Base-by-base conservation (phyloP, 2,888 invertebrate species). In the Diachrysia chrysitis region DNA sequence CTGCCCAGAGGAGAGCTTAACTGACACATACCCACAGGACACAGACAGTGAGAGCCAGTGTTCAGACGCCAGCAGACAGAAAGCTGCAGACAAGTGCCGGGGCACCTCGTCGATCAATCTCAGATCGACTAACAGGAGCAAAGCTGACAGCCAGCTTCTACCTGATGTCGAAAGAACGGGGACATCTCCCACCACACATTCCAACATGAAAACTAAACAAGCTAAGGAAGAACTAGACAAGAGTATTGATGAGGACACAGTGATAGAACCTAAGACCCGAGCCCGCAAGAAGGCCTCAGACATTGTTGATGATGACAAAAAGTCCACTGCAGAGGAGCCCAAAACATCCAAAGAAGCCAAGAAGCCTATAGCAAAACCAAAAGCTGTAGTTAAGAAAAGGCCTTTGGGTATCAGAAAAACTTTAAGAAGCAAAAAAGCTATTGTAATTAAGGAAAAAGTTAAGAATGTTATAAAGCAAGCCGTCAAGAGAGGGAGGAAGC, bases 201-300 rank as follows among this genome's bases (percentile, higher is more conserved):
- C 94, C 95, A 95, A 90, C 91, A 95, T 95, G 95, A 95, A 95
- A 92, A 95, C 95, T 81, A 95, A 95, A 87, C 95, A 95, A 85
- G 79, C 82, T 67, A 95, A 95, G 85, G 95, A 95, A 71, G 95
- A 95, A 78, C 85, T 88, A 70, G 95, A 95, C 71, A 94, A 93
- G 89, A 90, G 90, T 83, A 87, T 90, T 5, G 95, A 95, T 91
- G 95, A 95, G 65, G 95, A 94, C 63, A 84, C 88, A 19, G 80
- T 92, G 53, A 85, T 91, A 76, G 95, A 95, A 87, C 95, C 95
- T 48, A 95, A 95, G 83, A 95, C 95, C 55, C 88, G 95, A 78
- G 94, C 94, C 82, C 91, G 95, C 61, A 95, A 95, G 83, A 95
- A 95, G 85, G 94, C 94, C 68, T 90, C 93, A 1, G 94, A 94